Conservation (phyloP, 2,888 invertebrate species). For the Eupithecia insigniata region DNA sequence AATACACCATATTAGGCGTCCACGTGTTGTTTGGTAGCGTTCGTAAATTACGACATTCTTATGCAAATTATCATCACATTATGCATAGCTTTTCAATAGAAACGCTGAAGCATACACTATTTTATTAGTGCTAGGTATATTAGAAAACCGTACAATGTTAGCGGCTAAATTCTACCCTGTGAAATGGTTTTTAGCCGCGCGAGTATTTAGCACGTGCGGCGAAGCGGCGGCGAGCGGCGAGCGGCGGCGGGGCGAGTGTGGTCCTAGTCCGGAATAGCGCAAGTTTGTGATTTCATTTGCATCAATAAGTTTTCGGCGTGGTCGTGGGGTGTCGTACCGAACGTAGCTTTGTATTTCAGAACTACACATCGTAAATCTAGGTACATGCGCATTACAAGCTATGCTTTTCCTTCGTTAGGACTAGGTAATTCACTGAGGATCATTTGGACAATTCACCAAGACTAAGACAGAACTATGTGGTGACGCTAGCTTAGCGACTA, state of each 20-base stretch:
- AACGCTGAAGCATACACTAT: conserved; percentile 1
- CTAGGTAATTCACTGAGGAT: background rate
- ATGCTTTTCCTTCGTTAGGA: background rate
- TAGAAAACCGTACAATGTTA: background rate
- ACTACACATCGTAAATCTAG: background rate
- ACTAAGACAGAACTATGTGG: background rate
- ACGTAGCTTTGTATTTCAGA: conserved; percentile 12
- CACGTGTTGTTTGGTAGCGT: conserved; percentile 45
- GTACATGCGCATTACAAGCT: background rate
- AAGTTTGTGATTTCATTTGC: conserved; percentile 36
- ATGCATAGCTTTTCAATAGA: background rate
- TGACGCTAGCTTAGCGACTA: background rate
- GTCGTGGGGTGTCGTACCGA: conserved; percentile 11
- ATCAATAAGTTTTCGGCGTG: conserved; percentile 23
- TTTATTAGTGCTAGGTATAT: background rate
- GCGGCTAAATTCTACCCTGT: background rate
- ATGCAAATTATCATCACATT: conserved; percentile 50
- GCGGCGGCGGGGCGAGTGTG: conserved; percentile 14
- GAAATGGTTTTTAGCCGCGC: background rate
- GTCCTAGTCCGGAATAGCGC: conserved; percentile 25
- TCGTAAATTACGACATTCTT: conserved; percentile 57
- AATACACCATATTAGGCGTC: conserved; percentile 46
- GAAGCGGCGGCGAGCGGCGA: conserved; percentile 12
- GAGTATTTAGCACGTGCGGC: background rate
- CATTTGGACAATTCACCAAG: background rate